A percentile compares a stretch with the other conserved stretches of the same genome.
Evolutionary conservation across 2,888 invertebrate species (phyloP).

Genomic region (Cataglyphis livida): DNA sequence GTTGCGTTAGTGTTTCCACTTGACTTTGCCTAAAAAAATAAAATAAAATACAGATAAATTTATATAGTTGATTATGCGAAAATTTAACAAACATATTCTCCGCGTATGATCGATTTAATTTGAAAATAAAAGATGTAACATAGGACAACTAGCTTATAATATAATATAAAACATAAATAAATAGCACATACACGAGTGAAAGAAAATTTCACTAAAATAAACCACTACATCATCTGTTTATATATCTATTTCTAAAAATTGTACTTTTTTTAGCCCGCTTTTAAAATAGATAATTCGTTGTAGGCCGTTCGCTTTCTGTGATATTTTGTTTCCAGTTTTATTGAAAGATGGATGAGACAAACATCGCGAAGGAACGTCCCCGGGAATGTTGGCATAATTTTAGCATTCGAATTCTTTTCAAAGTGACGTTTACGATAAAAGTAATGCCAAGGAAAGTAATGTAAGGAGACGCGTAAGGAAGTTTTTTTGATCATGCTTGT

Average conservation of each 20-base stretch:
- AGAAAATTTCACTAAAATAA: background rate
- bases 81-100: background rate
- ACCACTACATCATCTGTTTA: background rate
- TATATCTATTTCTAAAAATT: background rate
- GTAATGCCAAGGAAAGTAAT: background rate
- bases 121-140: background rate
- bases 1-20: background rate
- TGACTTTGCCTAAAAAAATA: background rate
- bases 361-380: background rate
- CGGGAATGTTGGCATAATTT: slow-evolving; percentile 26
- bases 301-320: slow-evolving; percentile 14
- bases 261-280: background rate
- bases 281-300: background rate
- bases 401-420: background rate
- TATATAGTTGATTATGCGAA: background rate
- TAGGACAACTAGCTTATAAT: background rate
- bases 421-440: background rate
- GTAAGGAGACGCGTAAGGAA: background rate
- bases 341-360: slow-evolving; percentile 17
- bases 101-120: background rate
- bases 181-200: background rate
- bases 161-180: background rate
- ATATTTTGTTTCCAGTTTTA: slow-evolving; percentile 24
- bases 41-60: background rate
- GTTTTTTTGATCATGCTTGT: background rate